Percentiles rank a stretch among this genome's conserved stretches.
These are phyloP conservation scores for Eleutherodactylus coqui DNA, from an alignment of 2,797 vertebrate genomes.

Conservation along the genomic window DNA sequence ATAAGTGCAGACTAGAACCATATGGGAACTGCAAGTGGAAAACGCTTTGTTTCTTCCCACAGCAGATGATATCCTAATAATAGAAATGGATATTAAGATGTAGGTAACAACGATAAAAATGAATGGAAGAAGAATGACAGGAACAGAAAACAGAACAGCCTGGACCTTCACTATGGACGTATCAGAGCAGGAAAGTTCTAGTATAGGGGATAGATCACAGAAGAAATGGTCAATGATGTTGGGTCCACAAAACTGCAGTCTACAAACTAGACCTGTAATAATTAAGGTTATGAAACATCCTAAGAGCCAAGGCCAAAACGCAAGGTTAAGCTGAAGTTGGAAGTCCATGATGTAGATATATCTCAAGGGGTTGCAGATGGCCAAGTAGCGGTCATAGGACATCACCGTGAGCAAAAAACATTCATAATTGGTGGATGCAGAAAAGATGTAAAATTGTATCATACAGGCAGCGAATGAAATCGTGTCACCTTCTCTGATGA, in stretches of 20 bases:
- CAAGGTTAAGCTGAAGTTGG: conserved; percentile 62
- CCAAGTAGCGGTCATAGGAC: conserved; percentile 66
- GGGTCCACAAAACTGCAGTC: conserved; percentile 41
- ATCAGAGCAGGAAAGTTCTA: conserved; percentile 48
- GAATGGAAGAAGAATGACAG: conserved; percentile 40
- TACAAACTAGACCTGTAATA: conserved; percentile 35
- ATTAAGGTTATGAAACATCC: conserved; percentile 55
- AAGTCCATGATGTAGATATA: conserved; percentile 63
- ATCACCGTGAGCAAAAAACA: conserved; percentile 67
- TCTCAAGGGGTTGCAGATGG: conserved; percentile 65
- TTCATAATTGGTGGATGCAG: conserved; percentile 64
- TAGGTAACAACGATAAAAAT: conserved; percentile 39
- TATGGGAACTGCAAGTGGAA: conserved; percentile 55
- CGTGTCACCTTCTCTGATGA: not conserved
- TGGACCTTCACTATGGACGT: conserved; percentile 34
- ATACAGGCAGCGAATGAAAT: conserved; percentile 65
- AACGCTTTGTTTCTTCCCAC: conserved; percentile 39
- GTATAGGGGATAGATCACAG: conserved; percentile 42
- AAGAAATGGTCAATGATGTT: conserved; percentile 57
- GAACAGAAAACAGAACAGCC: conserved; percentile 49
- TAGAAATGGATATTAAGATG: conserved; percentile 30
- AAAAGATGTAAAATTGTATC: conserved; percentile 66
- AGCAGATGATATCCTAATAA: conserved; percentile 18
- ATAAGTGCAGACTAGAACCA: conserved; percentile 44
- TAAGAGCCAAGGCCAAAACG: conserved; percentile 64